Conservation (phyloP, 1,140 invertebrate genomes). For the Saccostrea glomerata region DNA sequence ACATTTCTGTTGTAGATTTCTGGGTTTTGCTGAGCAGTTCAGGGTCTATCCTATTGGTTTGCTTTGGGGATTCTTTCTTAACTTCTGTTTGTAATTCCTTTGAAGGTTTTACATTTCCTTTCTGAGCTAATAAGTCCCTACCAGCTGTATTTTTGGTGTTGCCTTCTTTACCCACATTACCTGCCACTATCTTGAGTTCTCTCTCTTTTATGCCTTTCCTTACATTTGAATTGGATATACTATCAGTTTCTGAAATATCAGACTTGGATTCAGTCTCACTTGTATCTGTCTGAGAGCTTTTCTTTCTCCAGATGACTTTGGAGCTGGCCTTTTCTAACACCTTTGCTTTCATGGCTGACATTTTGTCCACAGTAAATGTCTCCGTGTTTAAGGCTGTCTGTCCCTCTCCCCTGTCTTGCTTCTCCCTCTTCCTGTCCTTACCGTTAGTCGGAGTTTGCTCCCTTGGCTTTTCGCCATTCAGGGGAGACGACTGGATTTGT, state of each 20-base stretch:
- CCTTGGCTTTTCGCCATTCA: not conserved
- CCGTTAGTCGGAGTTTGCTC: not conserved
- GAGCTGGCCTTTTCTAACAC: constrained; percentile 68
- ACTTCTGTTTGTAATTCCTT: not conserved
- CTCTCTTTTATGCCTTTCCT: not conserved
- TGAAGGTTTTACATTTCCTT: constrained; percentile 3
- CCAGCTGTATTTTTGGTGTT: not conserved
- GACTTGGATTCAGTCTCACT: not conserved
- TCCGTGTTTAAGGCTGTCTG: not conserved
- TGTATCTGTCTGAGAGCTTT: not conserved
- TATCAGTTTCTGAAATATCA: not conserved
- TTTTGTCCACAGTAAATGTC: not conserved
- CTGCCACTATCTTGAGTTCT: not conserved
- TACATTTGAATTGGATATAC: not conserved
- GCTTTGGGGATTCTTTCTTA: constrained; percentile 17
- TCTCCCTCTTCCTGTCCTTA: not conserved
- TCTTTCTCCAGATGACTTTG: constrained; percentile 59
- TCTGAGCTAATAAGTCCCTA: not conserved
- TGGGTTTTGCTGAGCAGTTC: not conserved
- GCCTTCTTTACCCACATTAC: not conserved
- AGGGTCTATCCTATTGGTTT: constrained; percentile 27
- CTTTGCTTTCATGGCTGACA: constrained; percentile 61
- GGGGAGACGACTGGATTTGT: not conserved
- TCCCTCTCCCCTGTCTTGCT: not conserved
- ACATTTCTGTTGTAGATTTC: not conserved